These are phyloP conservation scores for Germaria angustata DNA, from an alignment of 2,888 invertebrate species.

Conservation along the genomic window DNA sequence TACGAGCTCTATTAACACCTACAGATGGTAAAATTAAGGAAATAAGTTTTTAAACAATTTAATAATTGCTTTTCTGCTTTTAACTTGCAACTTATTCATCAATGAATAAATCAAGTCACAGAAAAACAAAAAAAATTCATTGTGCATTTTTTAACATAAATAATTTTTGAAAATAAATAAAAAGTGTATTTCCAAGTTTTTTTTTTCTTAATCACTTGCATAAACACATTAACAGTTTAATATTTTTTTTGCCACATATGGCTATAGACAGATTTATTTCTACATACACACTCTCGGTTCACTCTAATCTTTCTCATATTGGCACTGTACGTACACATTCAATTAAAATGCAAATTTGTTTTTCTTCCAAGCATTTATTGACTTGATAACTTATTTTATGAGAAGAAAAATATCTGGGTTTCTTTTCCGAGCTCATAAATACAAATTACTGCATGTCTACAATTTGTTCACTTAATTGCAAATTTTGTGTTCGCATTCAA, in stretches of 20 bases:
- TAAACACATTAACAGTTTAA: conserved; percentile 57
- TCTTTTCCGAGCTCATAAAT: conserved; percentile 35
- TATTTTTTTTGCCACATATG: conserved; percentile 22
- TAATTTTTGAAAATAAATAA: conserved; percentile 25
- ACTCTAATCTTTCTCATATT: neutral
- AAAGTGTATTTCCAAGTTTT: neutral
- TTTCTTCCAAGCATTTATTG: conserved; percentile 41
- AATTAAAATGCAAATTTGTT: conserved; percentile 63
- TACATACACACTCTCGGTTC: neutral
- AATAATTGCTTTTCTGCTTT: conserved; percentile 57
- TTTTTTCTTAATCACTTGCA: conserved; percentile 43
- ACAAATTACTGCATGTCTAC: conserved; percentile 58
- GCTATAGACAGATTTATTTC: conserved; percentile 19
- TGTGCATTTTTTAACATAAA: conserved; percentile 63
- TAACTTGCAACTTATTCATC: conserved; percentile 40
- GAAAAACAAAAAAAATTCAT: conserved; percentile 37
- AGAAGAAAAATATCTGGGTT: conserved; percentile 6
- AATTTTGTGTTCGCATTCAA: neutral
- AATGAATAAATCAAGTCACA: conserved; percentile 58
- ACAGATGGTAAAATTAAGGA: conserved; percentile 55
- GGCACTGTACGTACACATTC: conserved; percentile 37
- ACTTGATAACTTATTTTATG: conserved; percentile 60
- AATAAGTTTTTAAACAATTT: conserved; percentile 56
- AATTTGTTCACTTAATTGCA: conserved; percentile 56
- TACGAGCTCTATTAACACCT: conserved; percentile 33